These are phyloP conservation scores for Polia nebulosa DNA, from an alignment of 2,888 invertebrate genomes.

Conservation along the genomic window DNA sequence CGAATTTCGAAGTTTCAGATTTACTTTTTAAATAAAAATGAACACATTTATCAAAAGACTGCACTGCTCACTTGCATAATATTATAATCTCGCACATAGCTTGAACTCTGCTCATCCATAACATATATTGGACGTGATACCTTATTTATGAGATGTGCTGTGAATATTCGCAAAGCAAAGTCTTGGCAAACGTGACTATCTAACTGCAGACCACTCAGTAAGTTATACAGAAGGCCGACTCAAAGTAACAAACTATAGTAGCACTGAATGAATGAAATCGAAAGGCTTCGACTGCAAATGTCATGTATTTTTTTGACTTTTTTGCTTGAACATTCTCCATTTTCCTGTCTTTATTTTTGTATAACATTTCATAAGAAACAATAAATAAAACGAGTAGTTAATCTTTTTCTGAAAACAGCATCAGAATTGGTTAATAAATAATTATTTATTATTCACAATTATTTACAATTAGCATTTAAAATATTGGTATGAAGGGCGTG, in stretches of 20 bases:
- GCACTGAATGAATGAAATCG: not conserved
- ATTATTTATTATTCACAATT: too few species aligned
- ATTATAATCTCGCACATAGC: slow-evolving; percentile 5
- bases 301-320: not conserved
- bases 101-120: slow-evolving; percentile 30
- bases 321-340: too few species aligned
- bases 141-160: slow-evolving; percentile 61
- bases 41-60: not conserved
- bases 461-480: too few species aligned
- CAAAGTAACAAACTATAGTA: not conserved
- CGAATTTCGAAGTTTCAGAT: not conserved
- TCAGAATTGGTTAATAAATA: too few species aligned
- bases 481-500: too few species aligned
- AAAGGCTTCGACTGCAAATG: not conserved
- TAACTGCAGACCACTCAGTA: slow-evolving; percentile 19
- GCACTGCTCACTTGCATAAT: not conserved
- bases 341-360: too few species aligned
- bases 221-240: slow-evolving; percentile 5
- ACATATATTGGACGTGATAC: slow-evolving; percentile 57
- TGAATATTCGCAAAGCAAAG: slow-evolving; percentile 60
- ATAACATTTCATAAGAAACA: too few species aligned
- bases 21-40: not conserved
- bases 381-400: too few species aligned
- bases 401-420: too few species aligned
- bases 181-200: slow-evolving; percentile 58